These are phyloP conservation scores for Scrobipalpa costella DNA, from an alignment of 2,888 invertebrate genomes.

Conservation along the genomic window DNA sequence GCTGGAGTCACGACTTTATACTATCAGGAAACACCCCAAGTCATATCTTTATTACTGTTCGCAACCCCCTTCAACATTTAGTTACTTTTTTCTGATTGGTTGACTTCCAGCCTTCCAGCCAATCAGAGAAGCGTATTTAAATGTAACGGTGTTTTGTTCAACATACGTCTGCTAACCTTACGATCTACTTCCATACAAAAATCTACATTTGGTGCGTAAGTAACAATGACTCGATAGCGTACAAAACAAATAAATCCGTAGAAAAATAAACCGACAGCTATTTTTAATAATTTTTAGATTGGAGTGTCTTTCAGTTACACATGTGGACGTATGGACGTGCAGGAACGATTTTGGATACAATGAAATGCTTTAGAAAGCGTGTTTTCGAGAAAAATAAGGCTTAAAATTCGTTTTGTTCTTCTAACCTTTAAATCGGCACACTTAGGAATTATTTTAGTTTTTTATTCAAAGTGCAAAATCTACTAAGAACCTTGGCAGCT, in stretches of 20 bases:
- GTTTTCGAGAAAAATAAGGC: background rate
- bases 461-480: constrained; percentile 19
- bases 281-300: constrained; percentile 54
- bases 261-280: constrained; percentile 68
- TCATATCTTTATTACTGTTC: background rate
- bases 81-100: constrained; percentile 10
- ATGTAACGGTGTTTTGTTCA: constrained; percentile 18
- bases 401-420: background rate
- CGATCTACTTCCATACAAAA: constrained; percentile 56
- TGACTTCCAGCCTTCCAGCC: background rate
- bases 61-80: background rate
- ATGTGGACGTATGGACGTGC: constrained; percentile 28
- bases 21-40: background rate
- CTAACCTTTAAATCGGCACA: too few relatives aligned
- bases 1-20: background rate
- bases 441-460: background rate
- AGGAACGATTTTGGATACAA: constrained; percentile 13
- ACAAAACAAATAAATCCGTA: constrained; percentile 55
- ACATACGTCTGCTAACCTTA: constrained; percentile 48
- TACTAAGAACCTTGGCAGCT: constrained; percentile 24
- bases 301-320: constrained; percentile 49
- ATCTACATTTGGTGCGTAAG: constrained; percentile 61
- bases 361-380: background rate
- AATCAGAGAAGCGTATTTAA: constrained; percentile 32
- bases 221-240: constrained; percentile 40